Conservation (phyloP, 1,140 invertebrate genomes). For the Drosophila nikananu region DNA sequence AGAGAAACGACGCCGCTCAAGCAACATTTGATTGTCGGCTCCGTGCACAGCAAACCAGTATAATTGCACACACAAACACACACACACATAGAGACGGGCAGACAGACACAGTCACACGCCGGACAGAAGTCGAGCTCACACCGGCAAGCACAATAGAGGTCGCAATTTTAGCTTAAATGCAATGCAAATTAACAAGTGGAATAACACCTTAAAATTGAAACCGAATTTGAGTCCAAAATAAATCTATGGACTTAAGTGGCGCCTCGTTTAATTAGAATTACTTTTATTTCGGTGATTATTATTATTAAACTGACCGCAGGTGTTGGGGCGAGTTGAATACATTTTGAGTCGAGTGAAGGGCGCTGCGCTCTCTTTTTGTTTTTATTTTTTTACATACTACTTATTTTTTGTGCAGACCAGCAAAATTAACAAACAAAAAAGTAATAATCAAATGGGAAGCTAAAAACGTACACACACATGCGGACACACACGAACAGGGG, state of each 20-base stretch:
- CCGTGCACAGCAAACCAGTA: slow-evolving; percentile 77
- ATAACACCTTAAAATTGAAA: not conserved
- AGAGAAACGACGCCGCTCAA: slow-evolving; percentile 43
- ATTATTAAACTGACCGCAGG: slow-evolving; percentile 2
- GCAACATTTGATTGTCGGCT: slow-evolving; percentile 77
- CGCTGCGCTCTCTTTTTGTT: slow-evolving; percentile 43
- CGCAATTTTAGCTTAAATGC: slow-evolving; percentile 8
- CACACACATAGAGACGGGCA: slow-evolving; percentile 42
- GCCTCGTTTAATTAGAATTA: not conserved
- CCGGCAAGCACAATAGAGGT: slow-evolving; percentile 13
- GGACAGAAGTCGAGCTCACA: slow-evolving; percentile 27
- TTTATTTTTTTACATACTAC: slow-evolving; percentile 6
- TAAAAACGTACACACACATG: slow-evolving; percentile 6
- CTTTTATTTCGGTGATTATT: no score
- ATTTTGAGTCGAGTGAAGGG: slow-evolving; percentile 40
- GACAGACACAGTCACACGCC: slow-evolving; percentile 19
- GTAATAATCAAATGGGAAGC: slow-evolving; percentile 72
- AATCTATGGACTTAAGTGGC: not conserved
- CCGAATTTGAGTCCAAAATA: not conserved
- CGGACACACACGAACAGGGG: not conserved
- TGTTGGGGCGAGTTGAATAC: slow-evolving; percentile 18
- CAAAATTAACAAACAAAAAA: slow-evolving; percentile 49
- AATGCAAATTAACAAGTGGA: not conserved
- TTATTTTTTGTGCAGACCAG: slow-evolving; percentile 21
- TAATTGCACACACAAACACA: slow-evolving; percentile 75